Percentiles rank a stretch among this genome's conserved stretches.
Conservation (phyloP, 2,113 vertebrate species). For the Vidua macroura region DNA sequence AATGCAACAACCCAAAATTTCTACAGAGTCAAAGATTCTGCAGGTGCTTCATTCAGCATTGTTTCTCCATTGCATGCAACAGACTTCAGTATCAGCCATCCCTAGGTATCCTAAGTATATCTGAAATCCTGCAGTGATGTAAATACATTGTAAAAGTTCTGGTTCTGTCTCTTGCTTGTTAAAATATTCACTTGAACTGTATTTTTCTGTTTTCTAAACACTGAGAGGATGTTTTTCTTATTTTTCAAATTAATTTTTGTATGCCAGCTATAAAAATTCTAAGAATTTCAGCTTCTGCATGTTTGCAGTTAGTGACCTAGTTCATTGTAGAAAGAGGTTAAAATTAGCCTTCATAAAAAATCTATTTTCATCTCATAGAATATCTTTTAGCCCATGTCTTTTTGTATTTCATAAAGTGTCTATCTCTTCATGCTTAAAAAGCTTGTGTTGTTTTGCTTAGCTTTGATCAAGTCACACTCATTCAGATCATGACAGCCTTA, state of each 20-base stretch:
- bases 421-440: constrained; percentile 41
- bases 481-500: constrained; percentile 34
- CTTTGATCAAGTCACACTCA: constrained; percentile 54
- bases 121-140: neutral
- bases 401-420: constrained; percentile 37
- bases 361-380: constrained; percentile 7
- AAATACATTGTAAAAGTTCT: neutral
- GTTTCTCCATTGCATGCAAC: neutral
- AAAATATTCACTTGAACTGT: neutral
- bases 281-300: neutral
- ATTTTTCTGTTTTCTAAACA: neutral
- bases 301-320: constrained; percentile 16
- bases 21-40: neutral
- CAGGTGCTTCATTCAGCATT: neutral
- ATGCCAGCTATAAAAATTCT: neutral
- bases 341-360: constrained; percentile 39
- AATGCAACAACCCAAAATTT: neutral
- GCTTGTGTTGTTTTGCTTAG: constrained; percentile 21
- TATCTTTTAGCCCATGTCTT: constrained; percentile 35
- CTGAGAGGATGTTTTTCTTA: neutral
- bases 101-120: neutral
- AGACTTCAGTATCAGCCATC: neutral
- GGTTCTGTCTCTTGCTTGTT: neutral
- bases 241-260: neutral
- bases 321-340: constrained; percentile 34